Evolutionary conservation across 2,113 vertebrate species (phyloP).

Genomic region (Crypturellus undulatus): DNA sequence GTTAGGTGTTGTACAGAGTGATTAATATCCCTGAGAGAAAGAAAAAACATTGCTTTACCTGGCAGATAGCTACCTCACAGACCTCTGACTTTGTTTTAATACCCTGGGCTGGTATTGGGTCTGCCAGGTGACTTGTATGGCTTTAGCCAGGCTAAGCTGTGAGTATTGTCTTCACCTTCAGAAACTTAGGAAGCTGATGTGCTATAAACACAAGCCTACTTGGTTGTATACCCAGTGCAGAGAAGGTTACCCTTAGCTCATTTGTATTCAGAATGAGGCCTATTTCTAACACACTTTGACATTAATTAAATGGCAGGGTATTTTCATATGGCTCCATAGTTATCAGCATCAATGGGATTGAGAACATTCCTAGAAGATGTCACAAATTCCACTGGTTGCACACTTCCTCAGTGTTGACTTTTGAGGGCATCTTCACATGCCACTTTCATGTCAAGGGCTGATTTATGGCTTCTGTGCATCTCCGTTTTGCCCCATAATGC

Average conservation of each 20-base stretch:
- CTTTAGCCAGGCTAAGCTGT: background rate
- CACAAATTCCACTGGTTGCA: background rate
- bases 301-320: background rate
- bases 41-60: background rate
- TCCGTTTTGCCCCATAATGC: background rate
- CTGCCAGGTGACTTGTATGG: background rate
- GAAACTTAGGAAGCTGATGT: background rate
- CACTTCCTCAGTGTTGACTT: background rate
- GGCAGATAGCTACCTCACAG: background rate
- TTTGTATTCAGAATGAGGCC: background rate
- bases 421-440: background rate
- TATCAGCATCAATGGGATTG: background rate
- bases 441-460: background rate
- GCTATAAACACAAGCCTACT: background rate
- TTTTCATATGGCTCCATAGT: background rate
- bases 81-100: background rate
- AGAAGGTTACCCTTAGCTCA: background rate
- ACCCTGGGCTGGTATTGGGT: background rate
- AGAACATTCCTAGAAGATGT: background rate
- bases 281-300: background rate
- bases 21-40: too few relatives aligned
- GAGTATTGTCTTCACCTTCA: background rate
- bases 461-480: background rate
- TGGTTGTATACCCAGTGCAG: accelerated
- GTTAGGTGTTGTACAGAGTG: background rate